Percentiles rank a stretch among this genome's conserved stretches.
Evolutionary conservation across 2,888 invertebrate genomes (phyloP).

Genomic region (Pocota personata): DNA sequence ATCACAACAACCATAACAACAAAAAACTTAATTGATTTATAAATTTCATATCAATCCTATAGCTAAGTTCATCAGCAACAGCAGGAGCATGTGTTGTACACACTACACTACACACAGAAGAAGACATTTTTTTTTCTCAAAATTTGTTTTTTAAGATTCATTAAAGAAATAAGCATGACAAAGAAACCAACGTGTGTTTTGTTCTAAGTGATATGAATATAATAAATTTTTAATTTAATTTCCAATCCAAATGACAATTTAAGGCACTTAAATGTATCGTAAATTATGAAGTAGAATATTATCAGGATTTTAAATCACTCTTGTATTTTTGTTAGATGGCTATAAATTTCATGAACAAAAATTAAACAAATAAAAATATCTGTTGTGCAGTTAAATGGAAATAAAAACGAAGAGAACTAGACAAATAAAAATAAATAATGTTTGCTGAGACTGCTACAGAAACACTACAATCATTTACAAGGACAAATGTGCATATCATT

Average conservation of each 20-base stretch:
- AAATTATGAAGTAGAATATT: conserved; percentile 40
- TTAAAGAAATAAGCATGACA: conserved; percentile 14
- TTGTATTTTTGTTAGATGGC: neutral
- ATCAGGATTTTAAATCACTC: conserved; percentile 12
- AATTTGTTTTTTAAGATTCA: neutral
- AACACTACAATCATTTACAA: too few relatives aligned
- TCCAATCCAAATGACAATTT: conserved; percentile 35
- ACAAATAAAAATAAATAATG: neutral
- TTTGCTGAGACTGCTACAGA: neutral
- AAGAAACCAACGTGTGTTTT: conserved; percentile 16
- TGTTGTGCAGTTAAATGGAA: neutral
- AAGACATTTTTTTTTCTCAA: neutral
- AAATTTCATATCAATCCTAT: conserved; percentile 10
- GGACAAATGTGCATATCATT: too few relatives aligned
- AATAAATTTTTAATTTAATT: conserved; percentile 44
- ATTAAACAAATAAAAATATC: neutral
- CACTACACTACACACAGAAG: too few relatives aligned
- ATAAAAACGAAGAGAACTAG: neutral
- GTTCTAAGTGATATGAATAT: conserved; percentile 40
- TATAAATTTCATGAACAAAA: neutral
- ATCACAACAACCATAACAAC: neutral
- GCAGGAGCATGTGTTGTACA: neutral
- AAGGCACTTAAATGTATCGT: conserved; percentile 21
- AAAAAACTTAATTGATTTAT: conserved; percentile 37
- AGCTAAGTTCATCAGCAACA: neutral